These are phyloP conservation scores for Drosophila paranaensis DNA, from an alignment of 2,888 invertebrate species.

Conservation along the genomic window DNA sequence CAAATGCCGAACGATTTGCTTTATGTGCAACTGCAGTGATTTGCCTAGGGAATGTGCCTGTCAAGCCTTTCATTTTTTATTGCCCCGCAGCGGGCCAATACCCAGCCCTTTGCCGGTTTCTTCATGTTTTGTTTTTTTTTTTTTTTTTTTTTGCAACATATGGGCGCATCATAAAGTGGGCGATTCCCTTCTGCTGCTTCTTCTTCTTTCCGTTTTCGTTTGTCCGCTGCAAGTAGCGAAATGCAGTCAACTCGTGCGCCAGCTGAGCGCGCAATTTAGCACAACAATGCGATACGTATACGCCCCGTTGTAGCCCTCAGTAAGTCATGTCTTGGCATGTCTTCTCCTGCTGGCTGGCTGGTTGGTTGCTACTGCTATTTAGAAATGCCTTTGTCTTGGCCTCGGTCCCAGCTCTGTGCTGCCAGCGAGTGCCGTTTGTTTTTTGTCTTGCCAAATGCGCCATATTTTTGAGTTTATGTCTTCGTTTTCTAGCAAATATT, in stretches of 20 bases:
- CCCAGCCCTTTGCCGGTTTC: not conserved
- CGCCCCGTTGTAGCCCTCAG: conserved; percentile 61
- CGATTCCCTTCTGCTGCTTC: conserved; percentile 15
- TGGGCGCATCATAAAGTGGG: conserved; percentile 77
- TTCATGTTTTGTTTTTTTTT: not conserved
- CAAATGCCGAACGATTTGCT: conserved; percentile 82
- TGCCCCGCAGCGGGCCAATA: conserved; percentile 35
- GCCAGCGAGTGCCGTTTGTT: conserved; percentile 29
- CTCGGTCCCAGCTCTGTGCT: conserved; percentile 26
- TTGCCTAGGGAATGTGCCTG: conserved; percentile 76
- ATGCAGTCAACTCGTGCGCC: conserved; percentile 80
- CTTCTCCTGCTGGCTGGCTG: conserved; percentile 20
- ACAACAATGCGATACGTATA: conserved; percentile 78
- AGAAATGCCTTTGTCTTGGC: conserved; percentile 77
- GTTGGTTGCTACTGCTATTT: conserved; percentile 68
- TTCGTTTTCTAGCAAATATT: conserved; percentile 78
- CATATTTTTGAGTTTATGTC: conserved; percentile 79
- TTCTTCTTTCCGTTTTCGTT: not conserved
- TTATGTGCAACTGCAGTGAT: conserved; percentile 80
- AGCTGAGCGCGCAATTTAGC: conserved; percentile 82
- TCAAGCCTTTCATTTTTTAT: conserved; percentile 77
- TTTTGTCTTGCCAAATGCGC: conserved; percentile 76
- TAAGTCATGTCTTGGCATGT: conserved; percentile 53
- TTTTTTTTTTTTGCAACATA: conserved; percentile 61
- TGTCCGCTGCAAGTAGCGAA: conserved; percentile 64